Conservation (phyloP, 2,888 invertebrate species). For the Iphiclides podalirius region DNA sequence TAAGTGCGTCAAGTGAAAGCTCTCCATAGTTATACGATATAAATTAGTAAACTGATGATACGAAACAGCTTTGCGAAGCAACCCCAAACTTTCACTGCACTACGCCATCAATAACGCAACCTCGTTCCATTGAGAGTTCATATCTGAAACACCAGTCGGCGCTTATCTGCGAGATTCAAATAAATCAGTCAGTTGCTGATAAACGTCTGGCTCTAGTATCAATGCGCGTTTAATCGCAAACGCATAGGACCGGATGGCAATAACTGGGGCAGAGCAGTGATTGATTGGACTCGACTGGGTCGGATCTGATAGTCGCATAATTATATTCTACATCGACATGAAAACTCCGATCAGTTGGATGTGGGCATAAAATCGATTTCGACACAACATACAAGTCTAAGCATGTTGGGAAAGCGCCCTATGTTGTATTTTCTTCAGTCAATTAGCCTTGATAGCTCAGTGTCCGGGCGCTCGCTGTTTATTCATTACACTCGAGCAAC, state of each 20-base stretch:
- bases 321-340: constrained; percentile 11
- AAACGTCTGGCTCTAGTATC: constrained; percentile 30
- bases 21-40: too few species aligned
- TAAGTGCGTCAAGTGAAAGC: too few species aligned
- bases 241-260: constrained; percentile 28
- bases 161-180: constrained; percentile 33
- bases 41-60: not conserved
- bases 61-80: constrained; percentile 12
- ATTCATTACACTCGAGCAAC: too few species aligned
- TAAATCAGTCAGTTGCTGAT: constrained; percentile 38
- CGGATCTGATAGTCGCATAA: constrained; percentile 22
- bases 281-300: constrained; percentile 22
- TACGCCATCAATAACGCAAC: constrained; percentile 25
- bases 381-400: not conserved
- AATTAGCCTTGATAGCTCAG: too few species aligned
- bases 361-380: constrained; percentile 1
- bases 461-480: too few species aligned
- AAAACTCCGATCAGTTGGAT: not conserved
- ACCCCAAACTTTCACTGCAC: constrained; percentile 26
- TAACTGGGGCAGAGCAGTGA: constrained; percentile 36
- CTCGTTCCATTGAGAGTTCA: constrained; percentile 25
- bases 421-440: not conserved
- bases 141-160: constrained; percentile 26
- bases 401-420: not conserved
- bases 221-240: constrained; percentile 33